These are phyloP conservation scores for Neelides sp. DNA, from an alignment of 1,140 invertebrate genomes.

Conservation along the genomic window DNA sequence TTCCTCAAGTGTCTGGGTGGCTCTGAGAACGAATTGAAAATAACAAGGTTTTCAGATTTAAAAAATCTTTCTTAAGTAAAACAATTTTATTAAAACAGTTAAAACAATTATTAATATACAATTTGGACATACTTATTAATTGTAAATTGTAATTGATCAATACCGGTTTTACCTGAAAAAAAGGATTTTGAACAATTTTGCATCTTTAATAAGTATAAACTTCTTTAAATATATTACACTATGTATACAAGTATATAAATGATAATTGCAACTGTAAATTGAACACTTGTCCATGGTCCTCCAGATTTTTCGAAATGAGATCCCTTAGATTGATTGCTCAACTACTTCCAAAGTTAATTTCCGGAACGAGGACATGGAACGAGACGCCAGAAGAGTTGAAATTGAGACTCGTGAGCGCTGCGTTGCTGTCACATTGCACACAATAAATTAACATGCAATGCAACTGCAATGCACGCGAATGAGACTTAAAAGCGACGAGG, in stretches of 20 bases:
- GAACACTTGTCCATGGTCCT: background rate
- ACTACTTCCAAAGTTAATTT: conserved; percentile 2
- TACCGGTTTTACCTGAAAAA: no score
- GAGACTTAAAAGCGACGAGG: no score
- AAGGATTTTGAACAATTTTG: conserved; percentile 7
- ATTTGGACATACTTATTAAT: no score
- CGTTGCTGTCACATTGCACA: conserved; percentile 31
- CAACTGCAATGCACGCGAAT: conserved; percentile 31
- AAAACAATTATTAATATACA: no score
- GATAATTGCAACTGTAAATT: no score
- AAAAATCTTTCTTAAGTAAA: no score
- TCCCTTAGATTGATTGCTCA: background rate
- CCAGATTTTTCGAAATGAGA: background rate
- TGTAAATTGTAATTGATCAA: no score
- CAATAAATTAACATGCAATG: conserved; percentile 25
- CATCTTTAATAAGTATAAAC: background rate
- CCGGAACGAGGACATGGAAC: background rate
- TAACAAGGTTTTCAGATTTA: no score
- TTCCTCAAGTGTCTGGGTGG: no score
- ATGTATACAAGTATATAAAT: no score
- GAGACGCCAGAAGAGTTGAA: background rate
- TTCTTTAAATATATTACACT: background rate
- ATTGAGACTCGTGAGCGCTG: conserved; percentile 29
- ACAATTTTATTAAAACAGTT: no score
- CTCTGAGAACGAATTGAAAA: no score